Percentiles rank a stretch among this genome's conserved stretches.
These are phyloP conservation scores for Pseudopleuronectes americanus DNA, from an alignment of 2,797 vertebrate genomes.

Conservation along the genomic window DNA sequence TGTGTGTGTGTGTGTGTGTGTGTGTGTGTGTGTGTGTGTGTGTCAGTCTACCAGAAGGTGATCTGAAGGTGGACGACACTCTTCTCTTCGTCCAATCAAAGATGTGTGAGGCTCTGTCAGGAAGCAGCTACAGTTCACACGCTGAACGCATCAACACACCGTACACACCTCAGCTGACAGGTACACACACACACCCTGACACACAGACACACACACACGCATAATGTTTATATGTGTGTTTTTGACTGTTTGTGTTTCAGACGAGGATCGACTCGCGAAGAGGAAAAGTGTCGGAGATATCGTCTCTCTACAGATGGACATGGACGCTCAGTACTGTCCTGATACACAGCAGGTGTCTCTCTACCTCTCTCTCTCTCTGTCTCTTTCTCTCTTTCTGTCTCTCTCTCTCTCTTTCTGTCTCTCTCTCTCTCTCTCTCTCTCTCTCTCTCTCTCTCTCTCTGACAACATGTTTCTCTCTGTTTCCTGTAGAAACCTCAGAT, in stretches of 20 bases:
- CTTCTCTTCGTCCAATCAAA: constrained; percentile 88
- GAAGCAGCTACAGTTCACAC: constrained; percentile 86
- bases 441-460: background rate
- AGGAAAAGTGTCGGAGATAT: constrained; percentile 92
- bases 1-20: no score
- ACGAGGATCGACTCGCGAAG: constrained; percentile 90
- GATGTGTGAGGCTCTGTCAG: constrained; percentile 88
- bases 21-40: background rate
- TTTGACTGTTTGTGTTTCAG: constrained; percentile 57
- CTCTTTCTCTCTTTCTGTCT: no score
- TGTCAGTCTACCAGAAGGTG: constrained; percentile 81
- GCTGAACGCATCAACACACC: constrained; percentile 85
- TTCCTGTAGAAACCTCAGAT: constrained; percentile 83
- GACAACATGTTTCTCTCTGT: background rate
- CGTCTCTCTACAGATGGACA: constrained; percentile 91
- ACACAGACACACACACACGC: background rate
- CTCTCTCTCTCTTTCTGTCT: background rate
- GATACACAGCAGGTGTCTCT: constrained; percentile 88
- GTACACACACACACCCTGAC: constrained; percentile 62
- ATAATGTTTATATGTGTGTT: background rate
- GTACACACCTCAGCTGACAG: constrained; percentile 89
- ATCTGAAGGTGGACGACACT: constrained; percentile 80
- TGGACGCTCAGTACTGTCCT: constrained; percentile 85
- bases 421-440: no score
- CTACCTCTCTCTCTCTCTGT: background rate